Base-by-base conservation (phyloP, 2,113 vertebrate genomes). In the Corvus cornix region DNA sequence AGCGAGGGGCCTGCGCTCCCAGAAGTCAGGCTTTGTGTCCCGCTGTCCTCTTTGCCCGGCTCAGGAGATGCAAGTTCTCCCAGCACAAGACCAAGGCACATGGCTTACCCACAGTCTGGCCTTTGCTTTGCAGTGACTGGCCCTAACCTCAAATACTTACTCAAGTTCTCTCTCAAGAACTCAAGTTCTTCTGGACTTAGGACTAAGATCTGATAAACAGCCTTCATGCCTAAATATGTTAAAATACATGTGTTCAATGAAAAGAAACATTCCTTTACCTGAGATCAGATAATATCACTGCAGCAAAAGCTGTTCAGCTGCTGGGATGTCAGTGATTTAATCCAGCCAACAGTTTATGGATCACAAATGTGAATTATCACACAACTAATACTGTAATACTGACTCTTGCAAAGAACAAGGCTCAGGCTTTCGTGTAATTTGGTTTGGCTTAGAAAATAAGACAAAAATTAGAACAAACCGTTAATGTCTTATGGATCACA, bases 91-190 rank as follows among this genome's bases (percentile, higher is more conserved):
- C 37, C 70, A 19, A 11, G 12, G 51, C 22, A 53, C 1, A 1
- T 3, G 1, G 17, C 31, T 16, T 3, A 26, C 3, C 49, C 43
- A 18, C 1, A 2, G 13, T 0, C 8, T 7, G 19, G 39, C 28
- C 52, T n/a, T 6, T 11, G 33, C 51, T 58, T 5, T 9, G 39
- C 24, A 3, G 13, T 1, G 9, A 18, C 72, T 13, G 22, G 5
- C 41, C 56, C 37, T 4, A 2, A 7, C 30, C 48, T 18, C 4
- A 11, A 13, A 46, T 58, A 33, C 1, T 1, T 16, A 5, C 62
- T 41, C 39, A 41, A 41, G 39, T 41, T 41, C 39, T 41, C 39
- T 13, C 39, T 41, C 39, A 41, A 41, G 39, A 41, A 41, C 39
- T 41, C 39, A 41, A 48, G 24, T 4, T 51, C 55, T 39, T 14